Percentiles rank a stretch among this genome's conserved stretches.
These are phyloP conservation scores for Psilopsiagon aurifrons DNA, from an alignment of 2,113 vertebrate species.

Conservation along the genomic window DNA sequence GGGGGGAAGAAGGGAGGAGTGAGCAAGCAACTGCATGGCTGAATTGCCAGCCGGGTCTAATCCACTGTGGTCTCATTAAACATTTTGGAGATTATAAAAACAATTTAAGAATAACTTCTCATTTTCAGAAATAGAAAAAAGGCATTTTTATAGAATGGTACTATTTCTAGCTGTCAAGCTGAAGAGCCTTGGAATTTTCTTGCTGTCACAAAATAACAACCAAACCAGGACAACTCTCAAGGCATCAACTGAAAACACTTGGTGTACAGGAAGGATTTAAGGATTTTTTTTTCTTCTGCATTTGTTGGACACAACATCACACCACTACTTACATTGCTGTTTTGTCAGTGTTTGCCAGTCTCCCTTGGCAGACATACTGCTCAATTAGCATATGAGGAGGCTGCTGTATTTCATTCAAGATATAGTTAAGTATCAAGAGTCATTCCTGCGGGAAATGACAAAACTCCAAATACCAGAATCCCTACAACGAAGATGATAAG, in stretches of 20 bases:
- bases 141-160: neutral
- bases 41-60: neutral
- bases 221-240: slow-evolving; percentile 40
- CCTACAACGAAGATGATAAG: neutral
- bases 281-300: neutral
- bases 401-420: slow-evolving; percentile 25
- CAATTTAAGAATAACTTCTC: neutral
- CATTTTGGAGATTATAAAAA: neutral
- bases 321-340: neutral
- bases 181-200: neutral
- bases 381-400: slow-evolving; percentile 45
- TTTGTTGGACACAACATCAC: slow-evolving; percentile 40
- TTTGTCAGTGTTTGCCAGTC: slow-evolving; percentile 23
- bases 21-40: no score
- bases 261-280: neutral
- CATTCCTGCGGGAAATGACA: slow-evolving; percentile 13
- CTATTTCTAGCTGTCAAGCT: slow-evolving; percentile 14
- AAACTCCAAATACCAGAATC: neutral
- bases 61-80: neutral
- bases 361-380: neutral
- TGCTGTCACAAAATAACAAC: slow-evolving; percentile 17
- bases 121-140: slow-evolving; percentile 11
- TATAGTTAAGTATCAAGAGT: slow-evolving; percentile 11
- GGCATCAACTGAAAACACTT: neutral
- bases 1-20: no score